Percentiles rank a stretch among this genome's conserved stretches.
Conservation (phyloP, 2,113 vertebrate species). For the Catharus minimus region DNA sequence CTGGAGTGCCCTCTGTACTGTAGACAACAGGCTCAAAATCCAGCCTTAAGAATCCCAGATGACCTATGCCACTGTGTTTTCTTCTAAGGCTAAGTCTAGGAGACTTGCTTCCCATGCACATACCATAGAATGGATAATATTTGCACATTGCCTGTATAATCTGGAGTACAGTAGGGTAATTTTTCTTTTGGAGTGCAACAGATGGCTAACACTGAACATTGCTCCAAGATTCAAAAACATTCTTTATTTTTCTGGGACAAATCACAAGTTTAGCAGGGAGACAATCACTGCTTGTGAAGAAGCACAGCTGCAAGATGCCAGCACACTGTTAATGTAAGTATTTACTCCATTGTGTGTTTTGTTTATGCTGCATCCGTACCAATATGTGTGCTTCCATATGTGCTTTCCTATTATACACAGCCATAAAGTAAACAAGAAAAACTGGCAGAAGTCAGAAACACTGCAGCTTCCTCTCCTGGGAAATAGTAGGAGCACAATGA, state of each 20-base stretch:
- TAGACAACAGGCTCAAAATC: background rate
- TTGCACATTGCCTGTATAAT: background rate
- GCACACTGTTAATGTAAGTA: background rate
- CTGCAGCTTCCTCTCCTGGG: background rate
- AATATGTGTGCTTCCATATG: background rate
- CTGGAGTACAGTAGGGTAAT: background rate
- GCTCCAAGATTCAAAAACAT: background rate
- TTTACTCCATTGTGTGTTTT: background rate
- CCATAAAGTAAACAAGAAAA: background rate
- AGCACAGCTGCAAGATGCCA: background rate
- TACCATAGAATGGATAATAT: background rate
- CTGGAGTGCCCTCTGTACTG: background rate
- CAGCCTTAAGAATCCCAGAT: background rate
- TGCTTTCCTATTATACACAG: background rate
- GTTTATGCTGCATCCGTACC: background rate
- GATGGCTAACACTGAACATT: background rate
- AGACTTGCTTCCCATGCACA: background rate
- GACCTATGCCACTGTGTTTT: background rate
- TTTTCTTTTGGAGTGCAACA: background rate
- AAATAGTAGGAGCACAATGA: background rate
- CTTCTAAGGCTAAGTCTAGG: background rate
- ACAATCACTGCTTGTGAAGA: background rate
- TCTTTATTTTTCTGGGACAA: background rate
- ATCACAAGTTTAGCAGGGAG: background rate
- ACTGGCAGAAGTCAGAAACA: background rate